These are phyloP conservation scores for Suncus etruscus DNA, from an alignment of 2,113 vertebrate species.

Conservation along the genomic window DNA sequence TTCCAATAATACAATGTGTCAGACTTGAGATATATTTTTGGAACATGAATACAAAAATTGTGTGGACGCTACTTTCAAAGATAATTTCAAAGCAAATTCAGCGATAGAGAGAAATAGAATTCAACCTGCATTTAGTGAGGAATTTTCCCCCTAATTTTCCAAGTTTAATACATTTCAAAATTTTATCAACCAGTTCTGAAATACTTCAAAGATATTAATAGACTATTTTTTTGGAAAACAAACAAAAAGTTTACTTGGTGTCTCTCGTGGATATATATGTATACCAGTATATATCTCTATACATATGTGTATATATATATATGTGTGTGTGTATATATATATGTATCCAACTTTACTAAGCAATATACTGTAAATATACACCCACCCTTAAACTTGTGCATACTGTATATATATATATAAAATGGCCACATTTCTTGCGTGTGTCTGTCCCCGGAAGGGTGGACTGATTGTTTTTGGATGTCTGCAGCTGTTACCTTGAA, in stretches of 20 bases:
- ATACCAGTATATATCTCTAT: constrained; percentile 87
- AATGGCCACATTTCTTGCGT: constrained; percentile 96
- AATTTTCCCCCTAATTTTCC: constrained; percentile 76
- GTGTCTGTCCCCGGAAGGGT: constrained; percentile 99
- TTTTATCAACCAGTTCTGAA: constrained; percentile 73
- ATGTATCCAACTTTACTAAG: constrained; percentile 86
- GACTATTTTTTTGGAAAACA: neutral
- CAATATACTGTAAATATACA: constrained; percentile 89
- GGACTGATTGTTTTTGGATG: constrained; percentile 99
- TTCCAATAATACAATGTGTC: constrained; percentile 78
- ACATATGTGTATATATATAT: constrained; percentile 83
- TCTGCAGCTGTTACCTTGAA: constrained; percentile 99
- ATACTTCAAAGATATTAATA: constrained; percentile 70
- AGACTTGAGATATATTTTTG: constrained; percentile 82
- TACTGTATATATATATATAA: constrained; percentile 88
- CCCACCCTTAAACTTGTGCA: constrained; percentile 85
- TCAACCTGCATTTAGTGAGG: constrained; percentile 81
- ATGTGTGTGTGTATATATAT: constrained; percentile 86
- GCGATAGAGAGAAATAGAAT: constrained; percentile 31
- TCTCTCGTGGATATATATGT: constrained; percentile 86
- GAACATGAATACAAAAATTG: constrained; percentile 70
- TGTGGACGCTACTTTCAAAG: constrained; percentile 80
- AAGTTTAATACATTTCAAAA: constrained; percentile 77
- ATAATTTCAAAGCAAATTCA: constrained; percentile 75
- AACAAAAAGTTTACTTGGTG: constrained; percentile 66